phyloP scores from a whole-genome alignment of 2,797 vertebrate genomes.

The Helarctos malayanus region DNA sequence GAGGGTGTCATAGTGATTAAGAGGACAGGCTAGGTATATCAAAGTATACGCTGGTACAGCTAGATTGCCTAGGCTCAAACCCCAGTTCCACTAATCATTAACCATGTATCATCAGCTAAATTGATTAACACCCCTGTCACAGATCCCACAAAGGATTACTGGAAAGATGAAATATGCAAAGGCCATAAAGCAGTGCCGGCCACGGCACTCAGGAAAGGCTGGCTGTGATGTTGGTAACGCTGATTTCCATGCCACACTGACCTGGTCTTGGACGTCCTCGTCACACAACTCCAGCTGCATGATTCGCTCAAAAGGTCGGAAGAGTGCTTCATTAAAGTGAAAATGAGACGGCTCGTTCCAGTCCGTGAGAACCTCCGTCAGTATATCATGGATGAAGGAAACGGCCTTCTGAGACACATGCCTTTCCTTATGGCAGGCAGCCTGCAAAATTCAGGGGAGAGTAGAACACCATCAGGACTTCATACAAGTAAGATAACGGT shows the following conservation, averaged over 20 bases:
- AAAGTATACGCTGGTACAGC: too few relatives aligned
- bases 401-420: constrained; percentile 98
- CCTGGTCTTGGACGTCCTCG: constrained; percentile 99
- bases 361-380: constrained; percentile 96
- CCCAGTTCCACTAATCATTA: background rate
- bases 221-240: rapidly evolving
- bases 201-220: rapidly evolving
- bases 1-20: background rate
- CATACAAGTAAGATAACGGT: background rate
- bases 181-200: background rate
- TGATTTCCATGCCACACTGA: constrained; percentile 55
- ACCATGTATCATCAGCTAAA: background rate
- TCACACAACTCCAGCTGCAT: constrained; percentile 99
- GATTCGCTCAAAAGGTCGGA: constrained; percentile 97
- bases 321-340: constrained; percentile 97
- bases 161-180: rapidly evolving
- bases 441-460: constrained; percentile 88
- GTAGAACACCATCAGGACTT: background rate
- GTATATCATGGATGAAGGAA: constrained; percentile 97
- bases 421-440: constrained; percentile 97
- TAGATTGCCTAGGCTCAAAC: background rate
- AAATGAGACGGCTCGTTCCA: constrained; percentile 97
- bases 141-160: rapidly evolving
- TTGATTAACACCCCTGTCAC: background rate
- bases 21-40: background rate